Percentiles rank a stretch among this genome's conserved stretches.
These are phyloP conservation scores for Zophobas atratus DNA, from an alignment of 1,140 invertebrate species.

Conservation along the genomic window DNA sequence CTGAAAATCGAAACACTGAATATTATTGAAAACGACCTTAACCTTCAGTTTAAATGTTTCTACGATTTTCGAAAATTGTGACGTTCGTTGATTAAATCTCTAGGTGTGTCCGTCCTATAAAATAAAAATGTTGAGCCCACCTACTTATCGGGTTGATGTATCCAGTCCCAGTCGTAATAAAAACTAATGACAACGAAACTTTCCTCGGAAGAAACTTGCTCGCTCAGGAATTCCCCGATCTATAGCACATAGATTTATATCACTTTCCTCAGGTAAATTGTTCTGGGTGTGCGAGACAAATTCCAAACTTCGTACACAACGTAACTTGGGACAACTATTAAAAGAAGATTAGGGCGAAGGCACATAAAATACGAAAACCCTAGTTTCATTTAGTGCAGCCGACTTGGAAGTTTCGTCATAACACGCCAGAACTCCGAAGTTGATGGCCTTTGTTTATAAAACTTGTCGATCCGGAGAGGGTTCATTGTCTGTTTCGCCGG, in stretches of 20 bases:
- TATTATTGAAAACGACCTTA: no score
- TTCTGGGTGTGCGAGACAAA: not conserved
- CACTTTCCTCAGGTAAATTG: not conserved
- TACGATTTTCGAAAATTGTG: no score
- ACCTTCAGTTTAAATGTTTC: no score
- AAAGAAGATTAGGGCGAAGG: slow-evolving; percentile 35
- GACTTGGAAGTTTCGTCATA: slow-evolving; percentile 32
- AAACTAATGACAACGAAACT: no score
- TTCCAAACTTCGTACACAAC: not conserved
- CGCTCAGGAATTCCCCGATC: no score
- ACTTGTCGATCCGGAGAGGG: slow-evolving; percentile 17
- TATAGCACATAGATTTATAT: not conserved
- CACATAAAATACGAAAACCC: slow-evolving; percentile 21
- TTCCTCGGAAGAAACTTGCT: no score
- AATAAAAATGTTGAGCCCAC: no score
- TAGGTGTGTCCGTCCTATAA: no score
- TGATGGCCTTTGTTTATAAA: slow-evolving; percentile 33
- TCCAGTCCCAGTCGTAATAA: no score
- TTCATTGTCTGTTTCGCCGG: slow-evolving; percentile 29
- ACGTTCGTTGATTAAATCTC: no score
- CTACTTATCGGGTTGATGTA: no score
- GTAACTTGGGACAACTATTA: slow-evolving; percentile 8
- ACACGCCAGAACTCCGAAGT: not conserved
- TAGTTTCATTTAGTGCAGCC: slow-evolving; percentile 12
- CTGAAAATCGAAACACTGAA: no score